A percentile compares a stretch with the other conserved stretches of the same genome.
These are phyloP conservation scores for Fregata magnificens DNA, from an alignment of 2,113 vertebrate genomes.

Conservation along the genomic window DNA sequence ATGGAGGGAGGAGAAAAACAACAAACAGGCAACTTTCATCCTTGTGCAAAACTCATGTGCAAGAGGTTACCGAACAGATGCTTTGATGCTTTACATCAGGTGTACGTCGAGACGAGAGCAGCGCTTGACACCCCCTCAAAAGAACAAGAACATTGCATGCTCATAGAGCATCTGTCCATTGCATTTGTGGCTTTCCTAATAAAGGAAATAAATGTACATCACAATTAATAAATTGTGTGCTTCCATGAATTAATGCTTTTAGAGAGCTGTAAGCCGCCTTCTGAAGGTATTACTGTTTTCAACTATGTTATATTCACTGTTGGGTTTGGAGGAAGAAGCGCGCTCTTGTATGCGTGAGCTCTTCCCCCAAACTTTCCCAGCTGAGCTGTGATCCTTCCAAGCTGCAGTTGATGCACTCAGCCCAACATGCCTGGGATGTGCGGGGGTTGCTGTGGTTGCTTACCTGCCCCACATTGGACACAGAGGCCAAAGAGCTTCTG, in stretches of 20 bases:
- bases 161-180: neutral
- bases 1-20: neutral
- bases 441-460: neutral
- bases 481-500: neutral
- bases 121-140: neutral
- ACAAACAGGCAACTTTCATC: neutral
- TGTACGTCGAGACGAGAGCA: neutral
- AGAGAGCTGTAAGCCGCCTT: neutral
- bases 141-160: neutral
- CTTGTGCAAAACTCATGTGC: neutral
- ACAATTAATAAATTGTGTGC: neutral
- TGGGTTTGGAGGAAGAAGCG: neutral
- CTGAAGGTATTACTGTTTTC: neutral
- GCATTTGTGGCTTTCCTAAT: neutral
- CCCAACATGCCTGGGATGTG: neutral
- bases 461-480: accelerated
- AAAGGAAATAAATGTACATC: neutral
- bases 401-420: neutral
- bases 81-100: neutral
- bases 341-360: neutral
- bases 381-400: neutral
- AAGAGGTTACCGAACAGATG: neutral
- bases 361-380: neutral
- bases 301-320: neutral
- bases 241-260: neutral